These are phyloP conservation scores for Cichladusa arquata DNA, from an alignment of 2,113 vertebrate species.

Conservation along the genomic window DNA sequence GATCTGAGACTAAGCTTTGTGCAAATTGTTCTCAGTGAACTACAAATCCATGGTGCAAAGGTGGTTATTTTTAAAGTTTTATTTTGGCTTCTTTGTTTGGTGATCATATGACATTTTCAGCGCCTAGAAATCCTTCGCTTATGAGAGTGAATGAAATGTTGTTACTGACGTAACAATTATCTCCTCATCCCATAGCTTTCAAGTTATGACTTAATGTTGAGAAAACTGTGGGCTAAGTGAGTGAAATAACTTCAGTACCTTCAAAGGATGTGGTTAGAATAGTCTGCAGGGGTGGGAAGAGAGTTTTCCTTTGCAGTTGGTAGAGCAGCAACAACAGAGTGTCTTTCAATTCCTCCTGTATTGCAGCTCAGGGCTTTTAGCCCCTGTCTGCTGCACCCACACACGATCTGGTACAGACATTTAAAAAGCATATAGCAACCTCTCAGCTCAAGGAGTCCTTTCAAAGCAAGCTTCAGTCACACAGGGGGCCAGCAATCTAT, in stretches of 20 bases:
- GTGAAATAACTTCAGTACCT: slow-evolving; percentile 56
- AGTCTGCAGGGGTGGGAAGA: slow-evolving; percentile 43
- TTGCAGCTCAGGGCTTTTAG: slow-evolving; percentile 41
- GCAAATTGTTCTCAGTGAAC: background rate
- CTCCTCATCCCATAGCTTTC: slow-evolving; percentile 23
- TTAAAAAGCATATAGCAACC: slow-evolving; percentile 38
- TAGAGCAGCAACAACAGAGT: background rate
- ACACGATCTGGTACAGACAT: slow-evolving; percentile 28
- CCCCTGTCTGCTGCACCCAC: slow-evolving; percentile 52
- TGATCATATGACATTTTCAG: slow-evolving; percentile 37
- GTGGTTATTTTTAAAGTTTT: slow-evolving; percentile 1
- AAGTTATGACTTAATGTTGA: slow-evolving; percentile 55
- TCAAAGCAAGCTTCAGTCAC: slow-evolving; percentile 31
- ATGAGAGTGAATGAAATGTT: slow-evolving; percentile 47
- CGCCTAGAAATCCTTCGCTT: slow-evolving; percentile 8
- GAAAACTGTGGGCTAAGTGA: slow-evolving; percentile 61
- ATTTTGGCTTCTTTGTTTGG: slow-evolving; percentile 18
- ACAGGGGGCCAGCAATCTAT: slow-evolving; percentile 2
- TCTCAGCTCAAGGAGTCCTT: slow-evolving; percentile 36
- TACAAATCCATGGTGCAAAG: background rate
- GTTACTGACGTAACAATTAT: slow-evolving; percentile 59
- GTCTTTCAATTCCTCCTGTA: slow-evolving; percentile 32
- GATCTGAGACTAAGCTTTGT: background rate
- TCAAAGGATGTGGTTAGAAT: slow-evolving; percentile 65
- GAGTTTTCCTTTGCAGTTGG: slow-evolving; percentile 41